Evolutionary conservation across 2,888 invertebrate species (phyloP).

Genomic region (Ophioninae sp.): DNA sequence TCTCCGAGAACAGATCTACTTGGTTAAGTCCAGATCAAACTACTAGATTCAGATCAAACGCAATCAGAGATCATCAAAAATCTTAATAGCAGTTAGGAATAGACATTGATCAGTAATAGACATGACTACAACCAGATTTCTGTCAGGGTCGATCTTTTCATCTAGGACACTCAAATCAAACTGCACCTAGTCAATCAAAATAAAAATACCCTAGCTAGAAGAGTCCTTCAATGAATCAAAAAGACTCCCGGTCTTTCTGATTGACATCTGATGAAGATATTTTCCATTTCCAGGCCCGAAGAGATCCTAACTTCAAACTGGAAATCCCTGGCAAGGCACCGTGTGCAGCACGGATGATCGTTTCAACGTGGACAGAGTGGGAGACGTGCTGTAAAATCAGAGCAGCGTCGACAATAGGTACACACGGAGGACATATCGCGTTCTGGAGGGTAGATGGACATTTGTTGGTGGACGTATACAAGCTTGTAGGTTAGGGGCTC

Average conservation of each 20-base stretch:
- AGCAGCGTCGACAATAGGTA: background rate
- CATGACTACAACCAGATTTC: too few species aligned
- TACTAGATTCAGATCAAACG: too few species aligned
- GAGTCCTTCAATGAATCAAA: background rate
- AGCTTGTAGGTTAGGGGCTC: conserved; percentile 10
- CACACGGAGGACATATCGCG: background rate
- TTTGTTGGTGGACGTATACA: background rate
- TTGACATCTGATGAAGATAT: background rate
- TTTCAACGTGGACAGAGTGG: background rate
- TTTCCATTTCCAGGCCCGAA: too few species aligned
- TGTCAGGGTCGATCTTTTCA: too few species aligned
- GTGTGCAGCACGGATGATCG: background rate
- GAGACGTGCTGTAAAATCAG: background rate
- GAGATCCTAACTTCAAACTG: background rate
- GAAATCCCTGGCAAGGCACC: background rate
- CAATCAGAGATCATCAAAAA: background rate
- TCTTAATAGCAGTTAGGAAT: background rate
- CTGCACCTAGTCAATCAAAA: too few species aligned
- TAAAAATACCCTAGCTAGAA: background rate
- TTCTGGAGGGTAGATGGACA: conserved; percentile 1
- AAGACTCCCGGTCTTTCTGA: background rate
- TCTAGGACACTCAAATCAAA: too few species aligned
- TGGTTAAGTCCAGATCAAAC: too few species aligned
- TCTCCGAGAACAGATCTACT: too few species aligned
- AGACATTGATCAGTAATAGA: too few species aligned